Conservation (phyloP, 2,888 invertebrate species). For the Drosophila phalerata region DNA sequence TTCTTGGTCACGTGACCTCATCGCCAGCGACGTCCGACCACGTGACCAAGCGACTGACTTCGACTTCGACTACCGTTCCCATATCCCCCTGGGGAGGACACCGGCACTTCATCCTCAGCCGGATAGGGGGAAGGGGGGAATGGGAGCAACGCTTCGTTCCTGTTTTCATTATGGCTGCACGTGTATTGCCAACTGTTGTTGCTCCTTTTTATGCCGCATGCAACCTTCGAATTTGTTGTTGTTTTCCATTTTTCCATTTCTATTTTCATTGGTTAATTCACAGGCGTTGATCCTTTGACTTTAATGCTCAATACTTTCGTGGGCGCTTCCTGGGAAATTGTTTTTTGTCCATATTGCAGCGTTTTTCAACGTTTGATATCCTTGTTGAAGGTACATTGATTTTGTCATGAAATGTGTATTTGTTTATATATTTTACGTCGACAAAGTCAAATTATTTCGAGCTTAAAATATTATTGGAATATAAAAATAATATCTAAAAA, state of each 20-base stretch:
- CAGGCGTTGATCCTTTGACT: constrained; percentile 83
- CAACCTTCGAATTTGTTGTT: constrained; percentile 14
- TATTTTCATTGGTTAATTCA: constrained; percentile 59
- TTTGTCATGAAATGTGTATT: background rate
- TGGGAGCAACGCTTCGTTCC: constrained; percentile 53
- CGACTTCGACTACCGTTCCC: constrained; percentile 45
- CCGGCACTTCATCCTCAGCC: constrained; percentile 39
- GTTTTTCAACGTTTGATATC: constrained; percentile 40
- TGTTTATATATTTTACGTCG: too few relatives aligned
- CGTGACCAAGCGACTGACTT: constrained; percentile 62
- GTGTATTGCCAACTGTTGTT: constrained; percentile 47
- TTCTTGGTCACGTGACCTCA: constrained; percentile 80
- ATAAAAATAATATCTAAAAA: too few relatives aligned
- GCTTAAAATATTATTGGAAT: too few relatives aligned
- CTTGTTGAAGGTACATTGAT: background rate
- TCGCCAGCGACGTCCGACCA: constrained; percentile 49
- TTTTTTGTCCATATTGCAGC: constrained; percentile 72
- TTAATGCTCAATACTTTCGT: constrained; percentile 82
- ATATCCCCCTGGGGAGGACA: constrained; percentile 53
- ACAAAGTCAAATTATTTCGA: too few relatives aligned
- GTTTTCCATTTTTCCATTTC: constrained; percentile 14
- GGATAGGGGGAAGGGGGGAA: background rate
- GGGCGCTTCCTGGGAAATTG: constrained; percentile 76
- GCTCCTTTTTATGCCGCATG: constrained; percentile 42
- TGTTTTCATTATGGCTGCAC: constrained; percentile 72